phyloP scores from a whole-genome alignment of 2,888 invertebrate species.

The Torymus aiolomorphi region DNA sequence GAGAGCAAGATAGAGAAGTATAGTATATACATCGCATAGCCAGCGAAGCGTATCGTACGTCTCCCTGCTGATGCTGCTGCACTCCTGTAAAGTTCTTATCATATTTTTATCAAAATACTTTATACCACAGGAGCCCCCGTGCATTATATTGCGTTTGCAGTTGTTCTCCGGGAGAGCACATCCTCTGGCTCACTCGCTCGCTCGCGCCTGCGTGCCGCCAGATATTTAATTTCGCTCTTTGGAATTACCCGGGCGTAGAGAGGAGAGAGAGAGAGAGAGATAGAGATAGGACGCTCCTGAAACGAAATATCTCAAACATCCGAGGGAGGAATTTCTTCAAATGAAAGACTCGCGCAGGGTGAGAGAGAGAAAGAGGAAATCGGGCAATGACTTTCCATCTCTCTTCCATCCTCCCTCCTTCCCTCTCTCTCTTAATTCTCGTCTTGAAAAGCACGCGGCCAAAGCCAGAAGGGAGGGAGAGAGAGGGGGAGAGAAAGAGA shows the following conservation, averaged over 20 bases:
- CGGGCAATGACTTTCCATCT: slow-evolving; percentile 29
- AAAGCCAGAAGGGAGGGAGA: not conserved
- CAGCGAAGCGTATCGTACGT: no score
- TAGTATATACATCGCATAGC: no score
- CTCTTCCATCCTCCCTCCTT: slow-evolving; percentile 7
- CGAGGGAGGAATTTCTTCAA: slow-evolving; percentile 23
- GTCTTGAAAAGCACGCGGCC: slow-evolving; percentile 2
- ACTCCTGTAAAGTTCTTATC: not conserved
- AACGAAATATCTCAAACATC: slow-evolving; percentile 34
- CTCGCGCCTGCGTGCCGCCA: no score
- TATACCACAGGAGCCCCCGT: no score
- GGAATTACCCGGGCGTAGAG: slow-evolving; percentile 11
- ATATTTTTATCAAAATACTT: slow-evolving; percentile 8
- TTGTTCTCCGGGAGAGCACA: not conserved
- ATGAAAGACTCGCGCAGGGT: slow-evolving; percentile 8
- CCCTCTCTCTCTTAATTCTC: slow-evolving; percentile 24
- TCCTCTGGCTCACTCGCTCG: not conserved
- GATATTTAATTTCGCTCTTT: slow-evolving; percentile 28
- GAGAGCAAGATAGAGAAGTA: no score
- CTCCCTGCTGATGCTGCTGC: no score
- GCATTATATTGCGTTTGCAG: slow-evolving; percentile 10
- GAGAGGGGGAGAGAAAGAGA: slow-evolving; percentile 36
- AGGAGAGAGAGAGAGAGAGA: not conserved
- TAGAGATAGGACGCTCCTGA: not conserved
- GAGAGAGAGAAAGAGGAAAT: slow-evolving; percentile 15